phyloP scores from a whole-genome alignment of 1,140 invertebrate genomes.

The Aporrectodea caliginosa region DNA sequence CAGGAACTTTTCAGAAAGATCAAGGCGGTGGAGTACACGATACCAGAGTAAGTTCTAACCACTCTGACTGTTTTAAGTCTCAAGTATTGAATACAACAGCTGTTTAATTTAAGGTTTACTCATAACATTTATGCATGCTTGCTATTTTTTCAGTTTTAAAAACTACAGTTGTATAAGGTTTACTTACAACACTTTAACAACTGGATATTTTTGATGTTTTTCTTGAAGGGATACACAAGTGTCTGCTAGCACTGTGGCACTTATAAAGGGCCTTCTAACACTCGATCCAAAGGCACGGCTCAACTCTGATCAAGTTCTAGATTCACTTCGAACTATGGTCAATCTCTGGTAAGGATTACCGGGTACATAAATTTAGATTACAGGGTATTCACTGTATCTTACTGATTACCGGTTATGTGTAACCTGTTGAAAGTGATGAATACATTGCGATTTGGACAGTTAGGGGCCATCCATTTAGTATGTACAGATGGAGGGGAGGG shows the following conservation, averaged over 20 bases:
- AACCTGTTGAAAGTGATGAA: too few relatives aligned
- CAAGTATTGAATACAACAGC: neutral
- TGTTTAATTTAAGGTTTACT: neutral
- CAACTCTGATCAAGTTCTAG: constrained; percentile 63
- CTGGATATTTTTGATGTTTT: neutral
- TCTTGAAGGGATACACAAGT: constrained; percentile 61
- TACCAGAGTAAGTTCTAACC: constrained; percentile 63
- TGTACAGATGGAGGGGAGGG: too few relatives aligned
- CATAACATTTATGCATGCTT: neutral
- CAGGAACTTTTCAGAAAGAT: constrained; percentile 77
- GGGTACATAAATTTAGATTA: too few relatives aligned
- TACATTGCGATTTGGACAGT: too few relatives aligned
- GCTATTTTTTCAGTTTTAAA: neutral
- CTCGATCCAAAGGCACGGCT: constrained; percentile 61
- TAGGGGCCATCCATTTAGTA: too few relatives aligned
- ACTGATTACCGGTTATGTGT: too few relatives aligned
- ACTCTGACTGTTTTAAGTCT: neutral
- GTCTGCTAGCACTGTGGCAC: constrained; percentile 59
- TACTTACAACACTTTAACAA: neutral
- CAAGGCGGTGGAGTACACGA: constrained; percentile 64
- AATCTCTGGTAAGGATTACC: constrained; percentile 55
- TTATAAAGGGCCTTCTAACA: constrained; percentile 62
- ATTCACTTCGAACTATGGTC: constrained; percentile 58
- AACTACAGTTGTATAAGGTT: neutral
- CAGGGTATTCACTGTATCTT: too few relatives aligned